Percentiles rank a stretch among this genome's conserved stretches.
Conservation (phyloP, 2,113 vertebrate genomes). For the Trichechus manatus region DNA sequence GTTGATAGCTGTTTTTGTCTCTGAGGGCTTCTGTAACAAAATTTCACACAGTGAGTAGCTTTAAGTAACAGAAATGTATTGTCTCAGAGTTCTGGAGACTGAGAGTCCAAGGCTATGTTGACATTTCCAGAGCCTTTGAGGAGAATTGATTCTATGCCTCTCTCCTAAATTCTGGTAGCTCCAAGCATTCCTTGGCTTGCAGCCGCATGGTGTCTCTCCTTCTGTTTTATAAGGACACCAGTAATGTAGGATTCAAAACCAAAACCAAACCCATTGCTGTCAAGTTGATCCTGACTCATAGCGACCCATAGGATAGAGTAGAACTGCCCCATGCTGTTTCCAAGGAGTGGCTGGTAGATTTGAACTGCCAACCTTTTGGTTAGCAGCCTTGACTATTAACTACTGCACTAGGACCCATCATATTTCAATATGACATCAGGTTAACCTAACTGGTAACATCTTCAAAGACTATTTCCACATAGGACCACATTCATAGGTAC, state of each 20-base stretch:
- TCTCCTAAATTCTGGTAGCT: background rate
- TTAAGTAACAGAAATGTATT: background rate
- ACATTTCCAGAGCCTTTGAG: background rate
- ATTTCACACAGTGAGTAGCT: background rate
- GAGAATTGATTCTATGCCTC: background rate
- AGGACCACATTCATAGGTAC: background rate
- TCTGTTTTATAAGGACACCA: background rate
- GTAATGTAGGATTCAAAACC: background rate
- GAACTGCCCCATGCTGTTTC: no score
- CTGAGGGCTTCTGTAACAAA: background rate
- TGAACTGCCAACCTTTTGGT: no score
- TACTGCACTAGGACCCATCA: background rate
- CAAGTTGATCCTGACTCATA: no score
- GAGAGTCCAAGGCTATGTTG: background rate
- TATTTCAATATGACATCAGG: background rate
- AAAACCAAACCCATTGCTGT: no score
- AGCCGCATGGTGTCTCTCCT: background rate
- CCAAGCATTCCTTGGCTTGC: background rate
- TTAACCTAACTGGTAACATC: background rate
- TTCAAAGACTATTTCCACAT: background rate
- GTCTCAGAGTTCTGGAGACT: background rate
- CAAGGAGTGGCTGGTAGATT: no score
- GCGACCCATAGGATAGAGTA: no score
- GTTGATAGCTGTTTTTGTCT: background rate
- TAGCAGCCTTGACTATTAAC: no score